Evolutionary conservation across 2,888 invertebrate genomes (phyloP).

Genomic region (Andrena marginata): DNA sequence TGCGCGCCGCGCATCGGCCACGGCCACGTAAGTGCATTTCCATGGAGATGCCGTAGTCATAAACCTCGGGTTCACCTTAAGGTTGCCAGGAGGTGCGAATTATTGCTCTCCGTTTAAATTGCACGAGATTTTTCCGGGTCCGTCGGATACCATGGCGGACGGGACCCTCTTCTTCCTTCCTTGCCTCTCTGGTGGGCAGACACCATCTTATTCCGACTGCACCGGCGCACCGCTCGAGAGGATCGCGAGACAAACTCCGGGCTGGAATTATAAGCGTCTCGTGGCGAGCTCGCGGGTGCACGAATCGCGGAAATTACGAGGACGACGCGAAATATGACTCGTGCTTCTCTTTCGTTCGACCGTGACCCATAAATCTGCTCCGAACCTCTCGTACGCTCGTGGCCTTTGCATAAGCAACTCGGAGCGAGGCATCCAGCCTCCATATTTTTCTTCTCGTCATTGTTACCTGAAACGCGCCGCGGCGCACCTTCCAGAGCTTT

Average conservation of each 20-base stretch:
- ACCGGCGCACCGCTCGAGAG: constrained; percentile 27
- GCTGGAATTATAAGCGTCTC: constrained; percentile 33
- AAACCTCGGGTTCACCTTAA: constrained; percentile 58
- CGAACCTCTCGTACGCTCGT: neutral
- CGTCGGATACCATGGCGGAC: neutral
- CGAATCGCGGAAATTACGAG: constrained; percentile 55
- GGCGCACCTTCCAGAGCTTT: too few relatives aligned
- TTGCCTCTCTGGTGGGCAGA: constrained; percentile 14
- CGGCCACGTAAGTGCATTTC: constrained; percentile 55
- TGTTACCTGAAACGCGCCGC: too few relatives aligned
- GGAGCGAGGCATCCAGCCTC: neutral
- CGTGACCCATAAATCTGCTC: constrained; percentile 54
- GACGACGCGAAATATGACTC: constrained; percentile 51
- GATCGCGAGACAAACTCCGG: constrained; percentile 45
- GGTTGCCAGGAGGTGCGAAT: constrained; percentile 64
- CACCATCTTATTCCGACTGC: constrained; percentile 56
- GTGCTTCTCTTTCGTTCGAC: constrained; percentile 50
- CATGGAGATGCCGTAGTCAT: constrained; percentile 43
- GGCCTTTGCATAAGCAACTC: neutral
- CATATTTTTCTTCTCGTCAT: neutral
- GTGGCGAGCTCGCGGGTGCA: constrained; percentile 32
- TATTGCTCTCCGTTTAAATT: constrained; percentile 64
- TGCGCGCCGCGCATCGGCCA: constrained; percentile 18
- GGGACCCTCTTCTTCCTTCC: too few relatives aligned
- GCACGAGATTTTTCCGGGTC: constrained; percentile 58